Conservation (phyloP, 2,113 vertebrate genomes). For the Oryzias curvinotus region DNA sequence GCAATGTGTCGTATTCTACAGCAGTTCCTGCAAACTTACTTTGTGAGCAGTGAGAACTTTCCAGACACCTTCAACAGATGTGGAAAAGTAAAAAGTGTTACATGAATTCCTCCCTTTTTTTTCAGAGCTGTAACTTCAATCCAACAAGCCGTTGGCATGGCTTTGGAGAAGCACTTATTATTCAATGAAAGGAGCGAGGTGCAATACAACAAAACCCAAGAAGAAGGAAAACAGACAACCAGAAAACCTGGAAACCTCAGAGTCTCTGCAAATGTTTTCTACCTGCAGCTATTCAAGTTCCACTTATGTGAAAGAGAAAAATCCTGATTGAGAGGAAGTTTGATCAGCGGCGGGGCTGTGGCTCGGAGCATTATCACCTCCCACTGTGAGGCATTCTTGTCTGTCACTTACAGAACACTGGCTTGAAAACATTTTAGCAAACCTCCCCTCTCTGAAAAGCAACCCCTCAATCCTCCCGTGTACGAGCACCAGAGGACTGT, state of each 20-base stretch:
- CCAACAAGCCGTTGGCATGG: constrained; percentile 35
- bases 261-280: constrained; percentile 40
- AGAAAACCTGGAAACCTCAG: constrained; percentile 15
- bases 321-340: constrained; percentile 23
- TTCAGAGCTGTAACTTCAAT: constrained; percentile 32
- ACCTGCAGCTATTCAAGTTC: constrained; percentile 52
- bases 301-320: constrained; percentile 42
- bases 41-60: neutral
- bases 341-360: constrained; percentile 7
- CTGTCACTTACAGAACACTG: neutral
- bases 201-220: neutral
- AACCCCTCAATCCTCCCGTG: neutral
- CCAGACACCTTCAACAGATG: constrained; percentile 8
- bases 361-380: constrained; percentile 7
- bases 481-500: neutral
- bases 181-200: constrained; percentile 8
- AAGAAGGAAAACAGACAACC: constrained; percentile 1
- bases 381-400: constrained; percentile 3
- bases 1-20: constrained; percentile 13
- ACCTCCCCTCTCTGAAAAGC: too few relatives aligned
- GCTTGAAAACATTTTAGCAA: too few relatives aligned
- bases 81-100: constrained; percentile 10
- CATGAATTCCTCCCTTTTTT: constrained; percentile 22
- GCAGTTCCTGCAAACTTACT: neutral
- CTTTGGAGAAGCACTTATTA: constrained; percentile 21